Evolutionary conservation across 2,113 vertebrate species (phyloP).

Genomic region (Indicator indicator): DNA sequence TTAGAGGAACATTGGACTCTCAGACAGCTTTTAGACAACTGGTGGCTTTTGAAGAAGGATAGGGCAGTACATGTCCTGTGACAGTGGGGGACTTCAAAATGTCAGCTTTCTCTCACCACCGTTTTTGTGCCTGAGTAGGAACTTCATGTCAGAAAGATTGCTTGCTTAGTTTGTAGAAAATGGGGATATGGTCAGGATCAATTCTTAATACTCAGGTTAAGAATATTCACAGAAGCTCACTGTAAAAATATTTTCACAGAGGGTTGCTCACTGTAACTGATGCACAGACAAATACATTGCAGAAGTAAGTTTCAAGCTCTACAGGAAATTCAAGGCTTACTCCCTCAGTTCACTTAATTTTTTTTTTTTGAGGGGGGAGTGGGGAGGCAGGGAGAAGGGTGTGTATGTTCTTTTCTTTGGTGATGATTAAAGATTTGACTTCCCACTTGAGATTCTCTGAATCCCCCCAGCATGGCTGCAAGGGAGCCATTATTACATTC

Average conservation of each 20-base stretch:
- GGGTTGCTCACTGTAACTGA: neutral
- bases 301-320: neutral
- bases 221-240: neutral
- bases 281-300: neutral
- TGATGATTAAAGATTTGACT: neutral
- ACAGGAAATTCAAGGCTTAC: neutral
- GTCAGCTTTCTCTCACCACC: neutral
- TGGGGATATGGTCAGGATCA: neutral
- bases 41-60: neutral
- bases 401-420: neutral
- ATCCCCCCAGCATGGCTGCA: neutral
- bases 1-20: neutral
- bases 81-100: neutral
- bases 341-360: neutral
- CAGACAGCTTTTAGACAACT: neutral
- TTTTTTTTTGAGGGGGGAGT: neutral
- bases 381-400: too few species aligned
- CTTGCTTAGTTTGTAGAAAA: neutral
- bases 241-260: neutral
- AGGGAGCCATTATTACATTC: neutral
- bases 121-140: neutral
- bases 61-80: neutral
- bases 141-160: neutral
- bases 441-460: neutral
- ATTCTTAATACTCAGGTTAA: neutral